Percentiles rank a stretch among this genome's conserved stretches.
Evolutionary conservation across 2,888 invertebrate species (phyloP).

Genomic region (Blera fallax): DNA sequence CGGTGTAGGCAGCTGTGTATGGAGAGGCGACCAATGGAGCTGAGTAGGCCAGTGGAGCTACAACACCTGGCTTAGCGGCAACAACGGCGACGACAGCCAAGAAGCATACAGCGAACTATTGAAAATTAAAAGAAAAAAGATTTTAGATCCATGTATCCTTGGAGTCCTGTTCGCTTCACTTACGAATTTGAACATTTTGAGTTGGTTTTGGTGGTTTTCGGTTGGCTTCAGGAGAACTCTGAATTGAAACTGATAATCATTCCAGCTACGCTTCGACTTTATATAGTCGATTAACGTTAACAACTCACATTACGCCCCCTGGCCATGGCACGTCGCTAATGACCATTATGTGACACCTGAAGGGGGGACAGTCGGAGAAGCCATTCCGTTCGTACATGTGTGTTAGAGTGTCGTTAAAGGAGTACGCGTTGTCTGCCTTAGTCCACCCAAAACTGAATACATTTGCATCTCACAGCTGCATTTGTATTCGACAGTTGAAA

Average conservation of each 20-base stretch:
- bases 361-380: not conserved
- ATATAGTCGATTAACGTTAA: slow-evolving; percentile 15
- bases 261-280: not conserved
- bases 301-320: not conserved
- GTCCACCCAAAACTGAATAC: too few species aligned
- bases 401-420: not conserved
- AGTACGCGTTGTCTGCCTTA: too few species aligned
- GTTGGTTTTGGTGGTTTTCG: slow-evolving; percentile 5
- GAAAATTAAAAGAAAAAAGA: not conserved
- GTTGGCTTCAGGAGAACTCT: not conserved
- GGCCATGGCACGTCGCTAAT: slow-evolving; percentile 18
- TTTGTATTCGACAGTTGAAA: too few species aligned
- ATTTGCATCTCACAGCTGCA: too few species aligned
- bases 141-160: not conserved
- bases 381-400: not conserved
- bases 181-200: slow-evolving; percentile 64
- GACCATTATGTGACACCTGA: not conserved
- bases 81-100: slow-evolving; percentile 52
- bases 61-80: slow-evolving; percentile 57
- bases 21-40: slow-evolving; percentile 55
- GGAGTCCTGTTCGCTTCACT: not conserved
- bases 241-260: slow-evolving; percentile 14
- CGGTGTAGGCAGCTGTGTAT: slow-evolving; percentile 48
- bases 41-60: slow-evolving; percentile 57
- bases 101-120: slow-evolving; percentile 57